Conservation (phyloP, 2,113 vertebrate genomes). For the Neoarius graeffei region DNA sequence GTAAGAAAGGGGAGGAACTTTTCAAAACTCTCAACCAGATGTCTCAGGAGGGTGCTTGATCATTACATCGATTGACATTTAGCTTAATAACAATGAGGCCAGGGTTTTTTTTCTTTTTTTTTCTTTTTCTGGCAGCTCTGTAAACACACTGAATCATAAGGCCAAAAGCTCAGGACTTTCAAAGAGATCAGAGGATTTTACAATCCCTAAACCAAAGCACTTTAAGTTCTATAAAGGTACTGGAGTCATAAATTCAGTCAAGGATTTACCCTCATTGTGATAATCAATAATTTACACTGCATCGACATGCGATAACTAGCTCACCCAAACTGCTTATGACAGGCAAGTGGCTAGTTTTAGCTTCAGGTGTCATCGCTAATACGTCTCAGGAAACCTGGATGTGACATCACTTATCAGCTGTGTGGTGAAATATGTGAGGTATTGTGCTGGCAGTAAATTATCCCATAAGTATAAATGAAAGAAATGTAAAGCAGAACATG, state of each 20-base stretch:
- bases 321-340: slow-evolving; percentile 23
- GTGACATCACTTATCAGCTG: slow-evolving; percentile 51
- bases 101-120: slow-evolving; percentile 37
- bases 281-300: slow-evolving; percentile 32
- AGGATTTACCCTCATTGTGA: slow-evolving; percentile 30
- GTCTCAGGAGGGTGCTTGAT: slow-evolving; percentile 46
- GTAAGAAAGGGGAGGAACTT: slow-evolving; percentile 31
- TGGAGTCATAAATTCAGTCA: slow-evolving; percentile 36
- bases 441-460: slow-evolving; percentile 39
- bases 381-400: slow-evolving; percentile 44
- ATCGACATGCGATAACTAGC: slow-evolving; percentile 29
- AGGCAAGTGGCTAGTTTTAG: slow-evolving; percentile 39
- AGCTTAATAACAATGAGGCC: slow-evolving; percentile 52
- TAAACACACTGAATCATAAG: slow-evolving; percentile 56
- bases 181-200: slow-evolving; percentile 36
- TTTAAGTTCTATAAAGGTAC: slow-evolving; percentile 40
- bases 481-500: slow-evolving; percentile 11
- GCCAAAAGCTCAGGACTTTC: slow-evolving; percentile 46
- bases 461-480: slow-evolving; percentile 33
- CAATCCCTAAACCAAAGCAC: slow-evolving; percentile 44
- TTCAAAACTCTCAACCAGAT: slow-evolving; percentile 47
- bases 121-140: slow-evolving; percentile 43
- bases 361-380: slow-evolving; percentile 53
- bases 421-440: slow-evolving; percentile 44
- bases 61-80: slow-evolving; percentile 56